These are phyloP conservation scores for Delia radicum DNA, from an alignment of 1,140 invertebrate genomes.

Conservation along the genomic window DNA sequence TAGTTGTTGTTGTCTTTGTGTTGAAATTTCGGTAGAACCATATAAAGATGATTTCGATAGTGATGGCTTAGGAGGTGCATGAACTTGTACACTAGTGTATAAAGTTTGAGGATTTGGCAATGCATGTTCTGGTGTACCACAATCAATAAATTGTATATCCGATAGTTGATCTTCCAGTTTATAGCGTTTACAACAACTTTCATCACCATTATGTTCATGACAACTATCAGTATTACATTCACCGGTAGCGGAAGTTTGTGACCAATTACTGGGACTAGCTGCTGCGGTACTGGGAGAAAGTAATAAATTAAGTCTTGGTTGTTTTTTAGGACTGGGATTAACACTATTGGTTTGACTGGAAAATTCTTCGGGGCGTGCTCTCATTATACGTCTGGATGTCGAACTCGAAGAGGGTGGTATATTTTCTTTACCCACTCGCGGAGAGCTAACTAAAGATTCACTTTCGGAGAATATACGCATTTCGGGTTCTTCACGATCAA, in stretches of 20 bases:
- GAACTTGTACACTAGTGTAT: conserved; percentile 47
- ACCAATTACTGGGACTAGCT: conserved; percentile 16
- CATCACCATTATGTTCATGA: conserved; percentile 48
- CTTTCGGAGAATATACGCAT: conserved; percentile 85
- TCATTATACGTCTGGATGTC: conserved; percentile 53
- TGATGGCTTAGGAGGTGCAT: conserved; percentile 46
- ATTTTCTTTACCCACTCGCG: conserved; percentile 58
- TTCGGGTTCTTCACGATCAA: conserved; percentile 81
- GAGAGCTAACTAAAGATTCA: conserved; percentile 66
- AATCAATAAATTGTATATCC: conserved; percentile 66
- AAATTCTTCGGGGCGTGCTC: conserved; percentile 58
- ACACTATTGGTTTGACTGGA: conserved; percentile 59
- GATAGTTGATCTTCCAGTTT: conserved; percentile 65
- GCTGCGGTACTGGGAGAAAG: conserved; percentile 52
- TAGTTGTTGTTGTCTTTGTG: not conserved
- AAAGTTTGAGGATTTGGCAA: conserved; percentile 34
- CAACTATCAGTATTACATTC: conserved; percentile 27
- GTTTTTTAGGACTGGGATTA: conserved; percentile 62
- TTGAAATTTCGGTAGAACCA: conserved; percentile 22
- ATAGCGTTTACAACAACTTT: conserved; percentile 60
- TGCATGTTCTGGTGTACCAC: conserved; percentile 62
- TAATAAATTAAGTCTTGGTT: conserved; percentile 57
- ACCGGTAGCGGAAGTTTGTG: not conserved
- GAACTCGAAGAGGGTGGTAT: conserved; percentile 41
- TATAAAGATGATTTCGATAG: conserved; percentile 27